Base-by-base conservation (phyloP, 2,113 vertebrate species). In the Rhineura floridana region DNA sequence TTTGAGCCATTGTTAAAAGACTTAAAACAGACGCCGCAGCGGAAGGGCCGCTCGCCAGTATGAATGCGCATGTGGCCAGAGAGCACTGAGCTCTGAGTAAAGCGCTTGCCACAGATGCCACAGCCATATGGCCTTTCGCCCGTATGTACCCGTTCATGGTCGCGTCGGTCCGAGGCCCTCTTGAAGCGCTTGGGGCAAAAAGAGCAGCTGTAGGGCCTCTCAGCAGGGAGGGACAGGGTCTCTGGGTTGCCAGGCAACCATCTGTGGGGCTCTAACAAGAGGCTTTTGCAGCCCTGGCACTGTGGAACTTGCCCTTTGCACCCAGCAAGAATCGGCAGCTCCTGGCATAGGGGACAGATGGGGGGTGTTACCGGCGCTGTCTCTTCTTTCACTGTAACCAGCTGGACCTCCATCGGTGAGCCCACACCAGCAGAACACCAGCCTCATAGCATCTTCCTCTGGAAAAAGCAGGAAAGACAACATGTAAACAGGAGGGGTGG, bases 181-280 rank as follows among this genome's bases (percentile, higher is more conserved):
- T 91, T 93, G 88, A 91, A 93, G 23, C 78, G 46, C 78, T 91
- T 89, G 17, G 85, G 73, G 69, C 91, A 95, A 46, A 95, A 95
- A 10, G 95, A 85, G 90, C 96, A 96, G 33, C 88, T 87, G 46
- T 94, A 96, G 2, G 95, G 96, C 80, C 96, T 96, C 62, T 94
- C 95, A 1, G 11, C 13, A 5, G 65, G 81, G 55, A 52, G 30
- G 67, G n/a, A 73, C 46, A 73, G 48, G n/a, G 21, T 42, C 28
- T 87, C 76, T 33, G 5, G 67, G 19, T 9, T 52, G 76, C 42
- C 23, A 33, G 81, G 77, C 83, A 87, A 65, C 76, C 69, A 72
- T 13, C 10, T 25, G 21, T 36, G 55, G 6, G 77, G 42, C 42
- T 69, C 81, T 48, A 77, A 52, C 28, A 83, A 8, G 42, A 83